phyloP scores from a whole-genome alignment of 1,140 invertebrate species.

The Achroia grisella region DNA sequence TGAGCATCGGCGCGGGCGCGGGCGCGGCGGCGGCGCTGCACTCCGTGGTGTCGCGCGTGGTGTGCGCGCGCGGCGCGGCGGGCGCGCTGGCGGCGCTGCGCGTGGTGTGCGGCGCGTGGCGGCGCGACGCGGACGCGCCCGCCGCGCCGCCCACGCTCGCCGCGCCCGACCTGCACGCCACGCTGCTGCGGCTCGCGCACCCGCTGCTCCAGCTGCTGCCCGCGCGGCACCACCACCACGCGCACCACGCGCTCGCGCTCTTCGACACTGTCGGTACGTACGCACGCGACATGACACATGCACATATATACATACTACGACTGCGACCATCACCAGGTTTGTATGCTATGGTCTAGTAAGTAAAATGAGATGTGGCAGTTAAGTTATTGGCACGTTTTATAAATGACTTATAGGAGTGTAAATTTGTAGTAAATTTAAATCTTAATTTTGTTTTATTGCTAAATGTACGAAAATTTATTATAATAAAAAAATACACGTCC shows the following conservation, averaged over 20 bases:
- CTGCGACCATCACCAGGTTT: no score
- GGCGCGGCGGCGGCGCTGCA: slow-evolving; percentile 48
- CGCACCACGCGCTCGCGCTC: slow-evolving; percentile 38
- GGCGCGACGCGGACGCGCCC: slow-evolving; percentile 14
- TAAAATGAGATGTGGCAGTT: no score
- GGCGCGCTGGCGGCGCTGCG: slow-evolving; percentile 40
- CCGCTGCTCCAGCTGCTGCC: slow-evolving; percentile 45
- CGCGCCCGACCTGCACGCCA: slow-evolving; percentile 47
- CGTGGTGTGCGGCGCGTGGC: slow-evolving; percentile 21
- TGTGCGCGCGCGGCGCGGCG: slow-evolving; percentile 37
- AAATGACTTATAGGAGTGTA: no score
- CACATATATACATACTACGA: no score
- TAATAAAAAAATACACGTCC: no score
- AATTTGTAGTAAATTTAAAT: no score
- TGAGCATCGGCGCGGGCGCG: slow-evolving; percentile 39
- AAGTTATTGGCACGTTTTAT: no score
- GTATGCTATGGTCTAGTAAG: no score
- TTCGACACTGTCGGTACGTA: slow-evolving; percentile 46
- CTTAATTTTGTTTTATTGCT: no score
- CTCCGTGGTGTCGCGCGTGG: slow-evolving; percentile 46
- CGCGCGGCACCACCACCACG: slow-evolving; percentile 26
- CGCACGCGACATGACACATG: neutral
- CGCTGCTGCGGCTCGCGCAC: slow-evolving; percentile 46
- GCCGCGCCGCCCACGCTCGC: slow-evolving; percentile 7
- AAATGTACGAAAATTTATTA: no score